These are phyloP conservation scores for Xiphophorus hellerii DNA, from an alignment of 2,113 vertebrate species.

Conservation along the genomic window DNA sequence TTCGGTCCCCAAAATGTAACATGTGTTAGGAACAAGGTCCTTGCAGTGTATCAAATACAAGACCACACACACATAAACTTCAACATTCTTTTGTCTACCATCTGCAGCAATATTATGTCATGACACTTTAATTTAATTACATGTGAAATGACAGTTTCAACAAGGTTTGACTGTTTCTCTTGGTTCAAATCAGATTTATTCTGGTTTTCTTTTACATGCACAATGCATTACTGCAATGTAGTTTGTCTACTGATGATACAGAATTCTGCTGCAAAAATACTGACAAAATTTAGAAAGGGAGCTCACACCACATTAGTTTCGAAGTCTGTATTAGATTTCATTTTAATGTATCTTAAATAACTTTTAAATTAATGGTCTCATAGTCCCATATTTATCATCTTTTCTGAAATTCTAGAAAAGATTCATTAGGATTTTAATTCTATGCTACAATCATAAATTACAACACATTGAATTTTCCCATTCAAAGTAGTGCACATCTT, in stretches of 20 bases:
- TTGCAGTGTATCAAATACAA: too few relatives aligned
- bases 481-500: neutral
- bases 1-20: too few relatives aligned
- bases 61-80: neutral
- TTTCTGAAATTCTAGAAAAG: neutral
- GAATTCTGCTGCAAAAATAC: neutral
- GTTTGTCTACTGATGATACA: neutral
- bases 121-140: too few relatives aligned
- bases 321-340: neutral
- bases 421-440: neutral
- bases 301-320: neutral
- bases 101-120: too few relatives aligned
- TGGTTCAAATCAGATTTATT: too few relatives aligned
- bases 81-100: neutral
- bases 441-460: neutral
- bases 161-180: neutral
- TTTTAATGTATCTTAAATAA: neutral
- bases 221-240: too few relatives aligned
- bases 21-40: too few relatives aligned
- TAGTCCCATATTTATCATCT: neutral
- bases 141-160: too few relatives aligned
- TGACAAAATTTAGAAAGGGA: neutral
- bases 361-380: neutral
- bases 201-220: too few relatives aligned
- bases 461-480: neutral